A percentile compares a stretch with the other conserved stretches of the same genome.
These are phyloP conservation scores for Xyliphius kryptos DNA, from an alignment of 2,113 vertebrate genomes.

Conservation along the genomic window DNA sequence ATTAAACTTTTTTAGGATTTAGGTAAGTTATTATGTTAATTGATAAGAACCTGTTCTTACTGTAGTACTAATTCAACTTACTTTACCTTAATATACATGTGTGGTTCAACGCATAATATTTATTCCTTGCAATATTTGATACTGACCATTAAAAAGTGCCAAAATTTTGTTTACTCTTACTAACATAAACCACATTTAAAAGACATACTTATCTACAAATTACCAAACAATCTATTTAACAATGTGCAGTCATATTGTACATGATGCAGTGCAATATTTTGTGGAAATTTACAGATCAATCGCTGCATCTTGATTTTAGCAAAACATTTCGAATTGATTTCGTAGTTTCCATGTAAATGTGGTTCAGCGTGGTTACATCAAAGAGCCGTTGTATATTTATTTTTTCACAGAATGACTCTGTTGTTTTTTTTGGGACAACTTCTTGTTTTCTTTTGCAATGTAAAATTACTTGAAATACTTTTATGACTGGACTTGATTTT, in stretches of 20 bases:
- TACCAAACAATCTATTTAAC: neutral
- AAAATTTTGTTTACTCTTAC: conserved; percentile 11
- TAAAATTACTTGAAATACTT: conserved; percentile 46
- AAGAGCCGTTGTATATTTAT: conserved; percentile 11
- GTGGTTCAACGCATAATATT: conserved; percentile 10
- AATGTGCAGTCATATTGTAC: neutral
- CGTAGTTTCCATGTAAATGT: conserved; percentile 23
- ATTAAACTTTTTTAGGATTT: conserved; percentile 13
- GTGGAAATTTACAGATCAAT: neutral
- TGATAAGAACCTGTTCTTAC: no score
- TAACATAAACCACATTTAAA: conserved; percentile 2
- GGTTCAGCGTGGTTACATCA: conserved; percentile 21
- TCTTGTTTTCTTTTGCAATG: conserved; percentile 20
- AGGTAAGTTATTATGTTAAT: conserved; percentile 1
- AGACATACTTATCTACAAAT: neutral
- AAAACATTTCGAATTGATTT: conserved; percentile 1
- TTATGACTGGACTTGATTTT: conserved; percentile 39
- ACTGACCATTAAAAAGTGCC: conserved; percentile 30
- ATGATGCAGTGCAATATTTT: neutral
- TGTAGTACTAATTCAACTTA: neutral
- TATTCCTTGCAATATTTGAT: conserved; percentile 13
- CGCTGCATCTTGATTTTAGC: conserved; percentile 10
- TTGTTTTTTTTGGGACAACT: conserved; percentile 27
- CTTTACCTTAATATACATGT: conserved; percentile 16
- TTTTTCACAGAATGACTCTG: conserved; percentile 26